Evolutionary conservation across 1,140 invertebrate genomes (phyloP), one percentile per base, ranked within the genome.

Genomic region (Drosophila persimilis): DNA sequence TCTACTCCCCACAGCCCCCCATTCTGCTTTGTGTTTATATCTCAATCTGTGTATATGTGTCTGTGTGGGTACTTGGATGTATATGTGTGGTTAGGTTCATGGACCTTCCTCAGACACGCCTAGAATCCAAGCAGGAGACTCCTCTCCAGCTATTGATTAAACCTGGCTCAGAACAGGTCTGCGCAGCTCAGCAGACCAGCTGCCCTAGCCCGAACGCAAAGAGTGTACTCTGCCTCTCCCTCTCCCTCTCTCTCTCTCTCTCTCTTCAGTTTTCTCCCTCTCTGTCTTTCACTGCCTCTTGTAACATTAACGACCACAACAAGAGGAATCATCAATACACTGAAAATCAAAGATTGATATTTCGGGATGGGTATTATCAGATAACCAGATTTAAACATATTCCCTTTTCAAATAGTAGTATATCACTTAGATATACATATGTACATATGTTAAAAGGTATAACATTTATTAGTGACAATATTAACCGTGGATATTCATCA

Each of bases 151-250:
- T 85, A 85, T 85, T 85, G 80, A 85, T 85, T 85, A 85, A 86
- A 80, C 81, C 80, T 62, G 69, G 81, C 81, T 86, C 73, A 86
- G 83, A 85, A 85, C 81, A 86, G 81, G 81, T 85, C 81, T 86
- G 70, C 58, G 62, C 48, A 17, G 47, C 41, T 52, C 61, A 24
- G 51, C 50, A 31, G 46, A 13, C 35, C 50, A 46, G 54, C 54
- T 56, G 55, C 69, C 66, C 67, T 48, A 39, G 67, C 48, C 51
- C 46, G 22, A 45, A 29, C 60, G 26, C 2, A 46, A 61, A 73
- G 67, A 72, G 58, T 63, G 64, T 72, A 56, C 53, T 52, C 52
- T 59, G 47, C 62, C 47, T 62, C 57, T 45, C 24, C 52, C 58
- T 56, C 51, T 50, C 29, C 17, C 13, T 31, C 6, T 24, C 24